phyloP scores from a whole-genome alignment of 2,888 invertebrate species.

The Amiota mariae region DNA sequence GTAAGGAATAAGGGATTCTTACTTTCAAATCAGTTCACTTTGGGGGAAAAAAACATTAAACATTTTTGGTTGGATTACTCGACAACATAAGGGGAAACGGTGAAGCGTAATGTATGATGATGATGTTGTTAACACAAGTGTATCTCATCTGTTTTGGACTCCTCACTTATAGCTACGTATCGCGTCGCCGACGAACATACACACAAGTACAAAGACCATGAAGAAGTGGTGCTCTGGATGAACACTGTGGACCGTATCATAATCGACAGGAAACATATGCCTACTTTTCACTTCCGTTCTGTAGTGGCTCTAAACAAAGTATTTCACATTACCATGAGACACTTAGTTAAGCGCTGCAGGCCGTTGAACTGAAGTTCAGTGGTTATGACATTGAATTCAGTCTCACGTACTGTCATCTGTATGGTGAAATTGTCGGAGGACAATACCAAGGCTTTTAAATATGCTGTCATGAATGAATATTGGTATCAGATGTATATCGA shows the following conservation, averaged over 20 bases:
- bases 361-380: slow-evolving; percentile 97
- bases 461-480: slow-evolving; percentile 99
- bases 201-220: slow-evolving; percentile 91
- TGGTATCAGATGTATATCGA: slow-evolving; percentile 99
- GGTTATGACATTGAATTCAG: slow-evolving; percentile 94
- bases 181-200: slow-evolving; percentile 83
- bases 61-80: too few species aligned
- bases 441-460: slow-evolving; percentile 92
- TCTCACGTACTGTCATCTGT: slow-evolving; percentile 81
- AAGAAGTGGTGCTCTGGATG: slow-evolving; percentile 99
- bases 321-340: slow-evolving; percentile 99
- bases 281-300: slow-evolving; percentile 98
- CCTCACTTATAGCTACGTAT: slow-evolving; percentile 52
- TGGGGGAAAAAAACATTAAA: too few species aligned
- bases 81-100: too few species aligned
- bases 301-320: slow-evolving; percentile 90
- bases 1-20: too few species aligned
- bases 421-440: slow-evolving; percentile 87
- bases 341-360: slow-evolving; percentile 96
- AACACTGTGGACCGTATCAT: slow-evolving; percentile 99
- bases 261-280: slow-evolving; percentile 99
- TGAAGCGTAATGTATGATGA: neutral
- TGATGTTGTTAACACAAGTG: slow-evolving; percentile 45
- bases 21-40: too few species aligned
- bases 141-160: slow-evolving; percentile 62